phyloP scores from a whole-genome alignment of 1,140 invertebrate species.

The Leptopilina clavipes region DNA sequence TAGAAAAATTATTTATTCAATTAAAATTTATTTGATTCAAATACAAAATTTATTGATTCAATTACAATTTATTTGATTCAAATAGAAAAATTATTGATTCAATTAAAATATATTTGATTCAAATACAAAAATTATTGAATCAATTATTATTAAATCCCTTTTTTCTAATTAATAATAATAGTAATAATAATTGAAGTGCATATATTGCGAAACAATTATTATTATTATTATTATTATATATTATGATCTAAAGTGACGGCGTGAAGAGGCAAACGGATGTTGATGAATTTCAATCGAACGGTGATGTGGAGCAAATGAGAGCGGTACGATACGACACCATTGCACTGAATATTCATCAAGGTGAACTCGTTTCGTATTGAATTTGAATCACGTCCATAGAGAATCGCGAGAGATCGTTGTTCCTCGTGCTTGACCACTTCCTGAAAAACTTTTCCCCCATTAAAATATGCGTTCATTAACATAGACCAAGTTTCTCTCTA shows the following conservation, averaged over 20 bases:
- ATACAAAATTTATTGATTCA: too few species aligned
- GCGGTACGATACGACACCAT: conserved; percentile 38
- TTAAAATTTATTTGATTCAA: too few species aligned
- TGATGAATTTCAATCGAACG: conserved; percentile 12
- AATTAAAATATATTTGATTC: too few species aligned
- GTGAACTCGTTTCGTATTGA: conserved; percentile 47
- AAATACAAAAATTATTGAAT: too few species aligned
- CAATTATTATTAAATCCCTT: too few species aligned
- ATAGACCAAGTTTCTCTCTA: conserved; percentile 10
- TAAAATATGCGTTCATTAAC: conserved; percentile 39
- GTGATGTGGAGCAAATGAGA: conserved; percentile 13
- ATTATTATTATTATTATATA: background rate
- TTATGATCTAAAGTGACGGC: background rate
- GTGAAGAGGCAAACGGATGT: conserved; percentile 16
- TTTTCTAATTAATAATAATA: too few species aligned
- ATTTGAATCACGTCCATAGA: conserved; percentile 45
- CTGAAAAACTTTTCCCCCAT: conserved; percentile 22
- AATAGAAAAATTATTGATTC: too few species aligned
- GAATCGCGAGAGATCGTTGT: background rate
- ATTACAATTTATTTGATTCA: too few species aligned
- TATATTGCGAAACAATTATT: background rate
- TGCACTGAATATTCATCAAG: conserved; percentile 52
- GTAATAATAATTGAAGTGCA: too few species aligned
- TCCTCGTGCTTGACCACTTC: conserved; percentile 17
- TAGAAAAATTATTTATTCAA: too few species aligned